phyloP scores from a whole-genome alignment of 1,140 invertebrate genomes.

The Drosophila ambigua region DNA sequence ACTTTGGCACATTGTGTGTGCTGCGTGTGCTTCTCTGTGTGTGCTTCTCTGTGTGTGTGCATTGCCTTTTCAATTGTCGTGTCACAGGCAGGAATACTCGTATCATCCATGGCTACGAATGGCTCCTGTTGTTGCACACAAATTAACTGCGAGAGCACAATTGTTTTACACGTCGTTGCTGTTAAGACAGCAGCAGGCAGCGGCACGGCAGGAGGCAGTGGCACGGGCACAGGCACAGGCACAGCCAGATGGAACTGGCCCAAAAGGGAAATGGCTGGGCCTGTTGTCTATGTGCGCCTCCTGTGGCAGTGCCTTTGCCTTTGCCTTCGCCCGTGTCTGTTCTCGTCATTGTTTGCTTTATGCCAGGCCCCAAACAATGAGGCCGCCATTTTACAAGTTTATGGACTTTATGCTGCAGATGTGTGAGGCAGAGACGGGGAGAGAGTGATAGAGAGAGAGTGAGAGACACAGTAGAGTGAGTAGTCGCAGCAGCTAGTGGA shows the following conservation, averaged over 20 bases:
- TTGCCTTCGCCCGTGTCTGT: too few relatives aligned
- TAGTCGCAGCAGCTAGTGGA: too few relatives aligned
- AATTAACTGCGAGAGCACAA: constrained; percentile 67
- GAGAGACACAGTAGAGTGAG: too few relatives aligned
- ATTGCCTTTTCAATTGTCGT: constrained; percentile 51
- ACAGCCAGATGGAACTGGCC: background rate
- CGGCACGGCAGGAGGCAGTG: too few relatives aligned
- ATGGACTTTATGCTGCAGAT: constrained; percentile 56
- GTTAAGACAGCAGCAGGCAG: constrained; percentile 1
- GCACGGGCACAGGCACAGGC: too few relatives aligned
- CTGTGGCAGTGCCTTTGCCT: too few relatives aligned
- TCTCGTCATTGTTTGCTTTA: constrained; percentile 49
- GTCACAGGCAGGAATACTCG: constrained; percentile 27
- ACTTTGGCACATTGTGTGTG: constrained; percentile 63
- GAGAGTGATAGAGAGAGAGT: background rate
- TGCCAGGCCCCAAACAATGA: constrained; percentile 9
- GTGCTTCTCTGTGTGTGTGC: constrained; percentile 16
- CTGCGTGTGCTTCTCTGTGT: constrained; percentile 14
- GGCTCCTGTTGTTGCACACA: constrained; percentile 47
- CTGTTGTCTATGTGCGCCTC: background rate
- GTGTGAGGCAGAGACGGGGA: background rate
- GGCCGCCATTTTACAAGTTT: constrained; percentile 56
- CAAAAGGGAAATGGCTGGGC: constrained; percentile 20
- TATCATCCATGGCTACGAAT: constrained; percentile 11
- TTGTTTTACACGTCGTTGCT: constrained; percentile 67